These are phyloP conservation scores for Synodontis membranacea DNA, from an alignment of 2,113 vertebrate species.

Conservation along the genomic window DNA sequence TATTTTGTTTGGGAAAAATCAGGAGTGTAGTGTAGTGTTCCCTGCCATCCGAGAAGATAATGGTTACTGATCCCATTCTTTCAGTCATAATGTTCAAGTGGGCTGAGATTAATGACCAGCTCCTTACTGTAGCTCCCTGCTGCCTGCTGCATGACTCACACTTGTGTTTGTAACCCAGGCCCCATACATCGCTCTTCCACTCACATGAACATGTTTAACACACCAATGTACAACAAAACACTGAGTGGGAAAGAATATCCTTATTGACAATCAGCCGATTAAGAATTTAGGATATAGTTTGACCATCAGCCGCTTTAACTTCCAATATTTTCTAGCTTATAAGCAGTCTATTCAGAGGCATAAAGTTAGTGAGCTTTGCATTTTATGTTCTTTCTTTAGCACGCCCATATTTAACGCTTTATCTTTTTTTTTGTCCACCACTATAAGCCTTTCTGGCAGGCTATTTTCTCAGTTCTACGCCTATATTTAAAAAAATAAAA, in stretches of 20 bases:
- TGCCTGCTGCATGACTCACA: conserved; percentile 11
- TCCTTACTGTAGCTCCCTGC: conserved; percentile 58
- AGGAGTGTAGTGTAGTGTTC: conserved; percentile 75
- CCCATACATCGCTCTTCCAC: background rate
- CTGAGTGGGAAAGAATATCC: background rate
- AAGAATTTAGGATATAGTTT: conserved; percentile 46
- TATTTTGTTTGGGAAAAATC: conserved; percentile 79
- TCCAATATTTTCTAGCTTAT: background rate
- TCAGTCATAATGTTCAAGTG: conserved; percentile 89
- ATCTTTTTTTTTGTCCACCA: background rate
- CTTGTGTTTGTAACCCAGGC: background rate
- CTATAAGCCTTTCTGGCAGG: background rate
- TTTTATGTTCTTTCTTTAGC: background rate
- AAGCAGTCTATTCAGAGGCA: background rate
- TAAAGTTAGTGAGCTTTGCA: background rate
- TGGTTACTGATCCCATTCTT: conserved; percentile 82
- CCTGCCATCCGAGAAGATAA: conserved; percentile 81
- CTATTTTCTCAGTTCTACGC: background rate
- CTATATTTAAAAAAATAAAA: background rate
- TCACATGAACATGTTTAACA: background rate
- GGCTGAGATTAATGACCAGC: conserved; percentile 84
- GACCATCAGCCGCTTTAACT: conserved; percentile 46
- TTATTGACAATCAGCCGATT: conserved; percentile 63
- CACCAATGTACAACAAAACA: conserved; percentile 52
- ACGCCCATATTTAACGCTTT: background rate